Evolutionary conservation across 1,140 invertebrate species (phyloP).

Genomic region (Ruditapes philippinarum): DNA sequence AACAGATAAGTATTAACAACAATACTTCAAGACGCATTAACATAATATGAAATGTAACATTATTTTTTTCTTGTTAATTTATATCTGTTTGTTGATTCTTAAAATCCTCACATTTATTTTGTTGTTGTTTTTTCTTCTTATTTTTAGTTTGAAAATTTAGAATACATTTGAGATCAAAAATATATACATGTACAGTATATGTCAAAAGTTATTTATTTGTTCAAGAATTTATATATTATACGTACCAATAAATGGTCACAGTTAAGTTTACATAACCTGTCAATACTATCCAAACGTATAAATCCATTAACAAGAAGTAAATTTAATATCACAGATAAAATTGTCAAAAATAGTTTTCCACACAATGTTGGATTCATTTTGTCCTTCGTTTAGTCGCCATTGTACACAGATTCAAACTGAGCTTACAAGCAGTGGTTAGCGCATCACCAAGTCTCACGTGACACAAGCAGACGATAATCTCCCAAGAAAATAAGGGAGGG

Average conservation of each 20-base stretch:
- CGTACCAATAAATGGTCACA: slow-evolving; percentile 27
- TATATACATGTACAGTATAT: too few species aligned
- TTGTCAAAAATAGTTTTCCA: slow-evolving; percentile 20
- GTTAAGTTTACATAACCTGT: background rate
- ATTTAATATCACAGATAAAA: slow-evolving; percentile 8
- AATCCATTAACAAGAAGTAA: slow-evolving; percentile 1
- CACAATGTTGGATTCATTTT: background rate
- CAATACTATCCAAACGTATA: slow-evolving; percentile 14
- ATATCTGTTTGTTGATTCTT: too few species aligned
- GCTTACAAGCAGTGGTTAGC: background rate
- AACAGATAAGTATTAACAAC: too few species aligned
- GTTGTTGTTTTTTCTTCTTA: too few species aligned
- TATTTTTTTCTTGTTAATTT: too few species aligned
- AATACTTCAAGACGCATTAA: too few species aligned
- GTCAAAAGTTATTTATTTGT: too few species aligned
- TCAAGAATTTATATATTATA: background rate
- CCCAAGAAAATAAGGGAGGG: background rate
- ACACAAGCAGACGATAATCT: slow-evolving; percentile 25
- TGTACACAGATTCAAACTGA: slow-evolving; percentile 29
- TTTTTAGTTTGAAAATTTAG: too few species aligned
- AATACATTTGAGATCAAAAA: too few species aligned
- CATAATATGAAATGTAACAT: too few species aligned
- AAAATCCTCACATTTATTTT: too few species aligned
- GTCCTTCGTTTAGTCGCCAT: slow-evolving; percentile 14
- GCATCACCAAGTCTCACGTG: slow-evolving; percentile 18